Evolutionary conservation across 2,888 invertebrate genomes (phyloP).

Genomic region (Lycaena phlaeas): DNA sequence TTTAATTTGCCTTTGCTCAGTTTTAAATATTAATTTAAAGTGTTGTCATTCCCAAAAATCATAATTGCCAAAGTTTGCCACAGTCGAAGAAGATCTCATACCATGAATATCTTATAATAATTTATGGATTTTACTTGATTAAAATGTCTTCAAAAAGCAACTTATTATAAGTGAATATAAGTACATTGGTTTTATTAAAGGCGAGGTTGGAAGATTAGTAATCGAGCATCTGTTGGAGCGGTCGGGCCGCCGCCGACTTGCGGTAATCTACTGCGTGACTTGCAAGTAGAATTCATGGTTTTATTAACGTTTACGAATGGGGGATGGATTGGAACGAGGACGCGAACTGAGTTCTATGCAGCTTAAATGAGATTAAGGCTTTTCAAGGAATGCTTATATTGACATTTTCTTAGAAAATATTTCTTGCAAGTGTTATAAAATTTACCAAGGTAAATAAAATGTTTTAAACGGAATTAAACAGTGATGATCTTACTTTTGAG

Average conservation of each 20-base stretch:
- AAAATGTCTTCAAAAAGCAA: too few relatives aligned
- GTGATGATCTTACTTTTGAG: too few relatives aligned
- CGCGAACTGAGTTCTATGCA: slow-evolving; percentile 11
- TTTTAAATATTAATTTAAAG: too few relatives aligned
- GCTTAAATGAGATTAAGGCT: slow-evolving; percentile 11
- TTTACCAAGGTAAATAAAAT: not conserved
- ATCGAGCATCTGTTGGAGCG: slow-evolving; percentile 30
- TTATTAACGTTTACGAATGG: slow-evolving; percentile 42
- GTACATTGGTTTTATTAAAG: slow-evolving; percentile 13
- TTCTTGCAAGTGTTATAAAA: not conserved
- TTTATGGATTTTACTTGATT: too few relatives aligned
- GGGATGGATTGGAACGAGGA: slow-evolving; percentile 20
- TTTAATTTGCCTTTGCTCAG: too few relatives aligned
- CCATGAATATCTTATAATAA: too few relatives aligned
- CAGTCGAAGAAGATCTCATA: too few relatives aligned
- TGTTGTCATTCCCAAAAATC: too few relatives aligned
- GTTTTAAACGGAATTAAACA: slow-evolving; percentile 2
- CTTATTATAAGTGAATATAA: too few relatives aligned
- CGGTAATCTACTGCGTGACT: slow-evolving; percentile 69
- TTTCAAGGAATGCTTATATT: not conserved
- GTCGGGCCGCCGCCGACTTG: slow-evolving; percentile 45
- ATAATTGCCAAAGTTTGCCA: too few relatives aligned
- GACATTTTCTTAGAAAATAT: not conserved
- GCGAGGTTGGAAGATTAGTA: slow-evolving; percentile 24
- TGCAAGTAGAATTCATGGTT: slow-evolving; percentile 62